Conservation (phyloP, 2,888 invertebrate species). For the Rhaphigaster nebulosa region DNA sequence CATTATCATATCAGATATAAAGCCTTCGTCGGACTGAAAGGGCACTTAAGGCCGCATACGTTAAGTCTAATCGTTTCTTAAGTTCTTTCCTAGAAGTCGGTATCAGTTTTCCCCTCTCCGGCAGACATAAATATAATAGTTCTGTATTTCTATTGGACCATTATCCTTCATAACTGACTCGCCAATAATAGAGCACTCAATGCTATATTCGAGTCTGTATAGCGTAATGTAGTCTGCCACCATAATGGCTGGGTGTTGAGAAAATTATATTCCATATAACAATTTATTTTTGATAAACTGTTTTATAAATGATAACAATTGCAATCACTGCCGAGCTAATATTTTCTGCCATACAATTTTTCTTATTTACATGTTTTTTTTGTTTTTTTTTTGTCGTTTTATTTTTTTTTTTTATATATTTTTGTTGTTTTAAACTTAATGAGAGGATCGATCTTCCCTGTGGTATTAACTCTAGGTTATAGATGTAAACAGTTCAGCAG, state of each 20-base stretch:
- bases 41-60: conserved; percentile 24
- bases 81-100: neutral
- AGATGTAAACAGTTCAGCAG: too few species aligned
- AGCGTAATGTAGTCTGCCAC: neutral
- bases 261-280: too few species aligned
- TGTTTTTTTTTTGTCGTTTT: too few species aligned
- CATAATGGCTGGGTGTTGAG: neutral
- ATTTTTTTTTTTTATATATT: too few species aligned
- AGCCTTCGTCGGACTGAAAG: neutral
- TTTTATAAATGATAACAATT: too few species aligned
- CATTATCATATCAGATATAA: conserved; percentile 35
- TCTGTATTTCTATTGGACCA: neutral
- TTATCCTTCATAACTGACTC: conserved; percentile 7
- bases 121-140: neutral
- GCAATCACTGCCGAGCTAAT: too few species aligned
- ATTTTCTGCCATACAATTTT: too few species aligned
- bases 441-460: too few species aligned
- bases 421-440: too few species aligned
- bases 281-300: too few species aligned
- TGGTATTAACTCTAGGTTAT: too few species aligned
- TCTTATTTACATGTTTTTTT: too few species aligned
- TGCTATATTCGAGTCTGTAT: neutral
- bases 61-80: conserved; percentile 35
- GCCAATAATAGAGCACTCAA: neutral
- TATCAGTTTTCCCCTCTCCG: neutral